phyloP scores from a whole-genome alignment of 2,888 invertebrate species.

The Gastrophysa polygoni region DNA sequence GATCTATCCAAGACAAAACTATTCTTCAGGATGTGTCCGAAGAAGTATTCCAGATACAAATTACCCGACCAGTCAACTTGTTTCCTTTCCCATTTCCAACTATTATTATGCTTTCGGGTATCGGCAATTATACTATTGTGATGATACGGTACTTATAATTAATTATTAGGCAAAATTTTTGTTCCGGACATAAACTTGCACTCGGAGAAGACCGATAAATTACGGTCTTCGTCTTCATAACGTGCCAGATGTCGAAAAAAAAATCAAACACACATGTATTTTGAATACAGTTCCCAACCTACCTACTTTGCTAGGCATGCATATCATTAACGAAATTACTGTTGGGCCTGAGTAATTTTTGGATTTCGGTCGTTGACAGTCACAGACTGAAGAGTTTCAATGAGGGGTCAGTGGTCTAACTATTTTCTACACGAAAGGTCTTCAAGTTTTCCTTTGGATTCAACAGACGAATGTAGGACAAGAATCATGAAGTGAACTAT shows the following conservation, averaged over 20 bases:
- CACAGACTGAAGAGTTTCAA: conserved; percentile 45
- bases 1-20: too few relatives aligned
- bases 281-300: conserved; percentile 45
- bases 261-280: conserved; percentile 38
- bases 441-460: too few relatives aligned
- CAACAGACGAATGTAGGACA: too few relatives aligned
- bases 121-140: conserved; percentile 17
- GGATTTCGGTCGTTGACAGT: conserved; percentile 52
- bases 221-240: conserved; percentile 35
- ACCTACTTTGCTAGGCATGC: conserved; percentile 47
- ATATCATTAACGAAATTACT: conserved; percentile 52
- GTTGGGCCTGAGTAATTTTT: conserved; percentile 48
- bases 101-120: conserved; percentile 11
- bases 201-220: conserved; percentile 39
- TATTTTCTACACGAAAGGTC: background rate
- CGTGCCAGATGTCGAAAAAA: conserved; percentile 45
- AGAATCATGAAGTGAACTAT: too few relatives aligned
- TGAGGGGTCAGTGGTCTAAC: conserved; percentile 5
- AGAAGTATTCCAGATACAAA: conserved; percentile 8
- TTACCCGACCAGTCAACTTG: conserved; percentile 6
- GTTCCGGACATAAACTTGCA: conserved; percentile 35
- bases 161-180: conserved; percentile 18
- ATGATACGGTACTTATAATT: conserved; percentile 24
- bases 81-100: conserved; percentile 9
- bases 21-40: conserved; percentile 6